A percentile compares a stretch with the other conserved stretches of the same genome.
Evolutionary conservation across 2,797 vertebrate species (phyloP).

Genomic region (Smutsia temminckii): DNA sequence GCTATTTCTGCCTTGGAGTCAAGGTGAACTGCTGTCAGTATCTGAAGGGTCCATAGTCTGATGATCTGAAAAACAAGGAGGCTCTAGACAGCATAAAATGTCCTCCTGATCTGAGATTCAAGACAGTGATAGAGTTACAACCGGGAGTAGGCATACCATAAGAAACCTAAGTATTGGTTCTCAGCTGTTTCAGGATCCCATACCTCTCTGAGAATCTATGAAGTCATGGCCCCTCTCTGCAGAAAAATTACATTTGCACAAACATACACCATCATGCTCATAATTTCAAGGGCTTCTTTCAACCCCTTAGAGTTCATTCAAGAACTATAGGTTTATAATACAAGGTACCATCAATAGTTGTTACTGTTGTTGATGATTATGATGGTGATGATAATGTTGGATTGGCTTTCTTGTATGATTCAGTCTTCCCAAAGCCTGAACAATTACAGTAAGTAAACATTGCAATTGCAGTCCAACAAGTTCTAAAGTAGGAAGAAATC

Average conservation of each 20-base stretch:
- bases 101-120: neutral
- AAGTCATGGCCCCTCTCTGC: neutral
- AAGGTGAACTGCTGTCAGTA: neutral
- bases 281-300: neutral
- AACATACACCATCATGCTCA: neutral
- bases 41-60: neutral
- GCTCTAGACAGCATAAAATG: neutral
- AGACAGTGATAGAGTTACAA: neutral
- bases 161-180: neutral
- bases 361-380: neutral
- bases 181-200: neutral
- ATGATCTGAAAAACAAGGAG: neutral
- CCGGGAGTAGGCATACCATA: neutral
- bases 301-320: neutral
- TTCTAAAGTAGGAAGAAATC: neutral
- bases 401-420: neutral
- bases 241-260: slow-evolving; percentile 21
- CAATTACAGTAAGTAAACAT: neutral
- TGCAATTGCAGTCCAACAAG: neutral
- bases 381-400: neutral
- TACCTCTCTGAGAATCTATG: neutral
- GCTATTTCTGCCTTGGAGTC: neutral
- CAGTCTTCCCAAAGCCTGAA: neutral
- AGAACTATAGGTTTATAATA: neutral
- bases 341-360: neutral